Percentiles rank a stretch among this genome's conserved stretches.
Evolutionary conservation across 1,140 invertebrate genomes (phyloP).

Genomic region (Drosophila jambulina): DNA sequence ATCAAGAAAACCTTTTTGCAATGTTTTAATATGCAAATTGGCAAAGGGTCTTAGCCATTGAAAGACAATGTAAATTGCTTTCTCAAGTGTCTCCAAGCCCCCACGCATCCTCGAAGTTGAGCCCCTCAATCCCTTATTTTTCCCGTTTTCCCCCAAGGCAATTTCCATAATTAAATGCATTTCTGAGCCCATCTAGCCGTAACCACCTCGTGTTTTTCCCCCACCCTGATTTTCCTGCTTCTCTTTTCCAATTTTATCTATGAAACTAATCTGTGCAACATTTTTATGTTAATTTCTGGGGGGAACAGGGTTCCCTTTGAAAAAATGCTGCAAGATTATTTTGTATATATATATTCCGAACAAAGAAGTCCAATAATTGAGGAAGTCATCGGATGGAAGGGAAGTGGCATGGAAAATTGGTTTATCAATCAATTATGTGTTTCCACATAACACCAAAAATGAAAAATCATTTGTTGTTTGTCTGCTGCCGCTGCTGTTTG

Average conservation of each 20-base stretch:
- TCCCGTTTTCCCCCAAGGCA: slow-evolving; percentile 3
- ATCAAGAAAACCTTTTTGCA: slow-evolving; percentile 1
- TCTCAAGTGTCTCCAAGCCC: slow-evolving; percentile 42
- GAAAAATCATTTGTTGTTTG: slow-evolving; percentile 29
- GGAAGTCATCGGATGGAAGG: slow-evolving; percentile 5
- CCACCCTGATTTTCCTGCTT: not conserved
- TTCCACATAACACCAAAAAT: slow-evolving; percentile 22
- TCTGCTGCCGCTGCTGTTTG: slow-evolving; percentile 25
- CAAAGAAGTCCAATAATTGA: slow-evolving; percentile 41
- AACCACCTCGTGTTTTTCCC: slow-evolving; percentile 12
- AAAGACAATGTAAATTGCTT: slow-evolving; percentile 14
- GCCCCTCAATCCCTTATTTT: not conserved
- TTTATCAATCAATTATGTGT: slow-evolving; percentile 69
- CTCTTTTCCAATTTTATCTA: slow-evolving; percentile 46
- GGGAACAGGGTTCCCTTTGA: slow-evolving; percentile 20
- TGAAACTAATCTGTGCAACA: slow-evolving; percentile 60
- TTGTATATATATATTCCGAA: slow-evolving; percentile 6
- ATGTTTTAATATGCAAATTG: slow-evolving; percentile 45
- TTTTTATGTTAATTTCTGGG: slow-evolving; percentile 71
- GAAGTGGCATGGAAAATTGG: slow-evolving; percentile 45
- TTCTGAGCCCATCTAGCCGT: slow-evolving; percentile 28
- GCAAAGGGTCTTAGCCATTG: slow-evolving; percentile 26
- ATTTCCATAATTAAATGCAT: slow-evolving; percentile 45
- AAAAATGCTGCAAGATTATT: slow-evolving; percentile 47
- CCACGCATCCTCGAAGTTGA: slow-evolving; percentile 27